phyloP scores from a whole-genome alignment of 2,113 vertebrate genomes.

The Eptesicus fuscus region DNA sequence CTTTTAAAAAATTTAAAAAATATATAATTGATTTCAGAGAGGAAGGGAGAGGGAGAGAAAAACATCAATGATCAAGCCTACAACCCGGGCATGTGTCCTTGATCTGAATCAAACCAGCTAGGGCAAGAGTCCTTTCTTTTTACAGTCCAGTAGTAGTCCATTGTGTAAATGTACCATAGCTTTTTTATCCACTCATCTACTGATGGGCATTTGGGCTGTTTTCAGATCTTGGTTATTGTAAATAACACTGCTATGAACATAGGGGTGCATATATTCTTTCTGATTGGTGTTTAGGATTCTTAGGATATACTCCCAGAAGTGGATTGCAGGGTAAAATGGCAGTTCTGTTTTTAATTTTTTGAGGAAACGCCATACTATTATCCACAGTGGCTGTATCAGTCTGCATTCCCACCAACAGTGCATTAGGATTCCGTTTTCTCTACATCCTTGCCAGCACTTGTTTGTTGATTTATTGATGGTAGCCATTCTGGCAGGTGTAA shows the following conservation, averaged over 20 bases:
- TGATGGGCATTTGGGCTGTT: background rate
- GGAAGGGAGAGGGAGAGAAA: no score
- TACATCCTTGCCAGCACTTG: background rate
- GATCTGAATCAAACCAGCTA: no score
- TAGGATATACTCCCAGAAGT: background rate
- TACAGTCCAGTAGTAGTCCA: no score
- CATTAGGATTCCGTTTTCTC: background rate
- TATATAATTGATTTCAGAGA: no score
- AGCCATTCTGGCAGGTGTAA: background rate
- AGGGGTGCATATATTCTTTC: background rate
- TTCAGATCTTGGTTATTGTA: background rate
- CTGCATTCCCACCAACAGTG: background rate
- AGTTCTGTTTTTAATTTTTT: background rate
- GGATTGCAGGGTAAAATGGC: background rate
- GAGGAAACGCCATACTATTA: no score
- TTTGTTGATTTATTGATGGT: background rate
- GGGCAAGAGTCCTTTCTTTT: no score
- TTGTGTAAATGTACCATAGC: background rate
- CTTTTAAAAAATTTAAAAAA: background rate
- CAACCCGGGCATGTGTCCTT: no score
- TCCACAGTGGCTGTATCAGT: background rate
- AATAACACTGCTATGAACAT: background rate
- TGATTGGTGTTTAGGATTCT: background rate
- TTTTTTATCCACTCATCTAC: background rate
- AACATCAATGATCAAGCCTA: no score